Evolutionary conservation across 2,797 vertebrate genomes (phyloP).

Genomic region (Clamator glandarius): DNA sequence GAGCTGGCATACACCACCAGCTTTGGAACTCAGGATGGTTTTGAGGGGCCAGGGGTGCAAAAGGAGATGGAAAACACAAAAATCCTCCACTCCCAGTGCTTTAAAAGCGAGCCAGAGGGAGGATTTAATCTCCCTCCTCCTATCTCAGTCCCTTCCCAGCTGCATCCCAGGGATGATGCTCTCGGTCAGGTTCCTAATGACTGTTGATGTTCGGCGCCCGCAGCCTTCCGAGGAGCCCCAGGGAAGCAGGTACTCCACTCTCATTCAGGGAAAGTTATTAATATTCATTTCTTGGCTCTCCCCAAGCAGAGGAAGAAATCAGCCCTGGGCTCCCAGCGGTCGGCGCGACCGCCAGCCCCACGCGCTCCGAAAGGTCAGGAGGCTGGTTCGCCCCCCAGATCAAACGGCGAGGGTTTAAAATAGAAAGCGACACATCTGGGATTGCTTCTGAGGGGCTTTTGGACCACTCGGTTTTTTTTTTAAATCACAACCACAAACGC

Average conservation of each 20-base stretch:
- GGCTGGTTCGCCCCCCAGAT: neutral
- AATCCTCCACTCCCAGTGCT: neutral
- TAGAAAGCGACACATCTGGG: constrained; percentile 13
- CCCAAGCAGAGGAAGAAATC: neutral
- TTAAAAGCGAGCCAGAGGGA: constrained; percentile 10
- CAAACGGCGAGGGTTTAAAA: constrained; percentile 20
- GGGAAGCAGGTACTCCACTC: constrained; percentile 36
- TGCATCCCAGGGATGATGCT: constrained; percentile 3
- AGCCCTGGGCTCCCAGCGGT: neutral
- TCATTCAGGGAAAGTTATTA: constrained; percentile 3
- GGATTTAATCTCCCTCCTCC: constrained; percentile 4
- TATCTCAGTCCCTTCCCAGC: constrained; percentile 26
- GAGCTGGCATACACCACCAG: rapidly evolving
- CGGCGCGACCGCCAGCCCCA: neutral
- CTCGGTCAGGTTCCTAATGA: neutral
- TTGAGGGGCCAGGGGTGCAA: neutral
- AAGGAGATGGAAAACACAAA: neutral
- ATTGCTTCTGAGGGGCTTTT: neutral
- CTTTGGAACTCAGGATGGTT: neutral
- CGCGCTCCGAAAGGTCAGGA: neutral
- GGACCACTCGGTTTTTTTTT: neutral
- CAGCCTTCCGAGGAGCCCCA: constrained; percentile 34
- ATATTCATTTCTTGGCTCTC: constrained; percentile 37
- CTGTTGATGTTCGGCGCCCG: neutral
- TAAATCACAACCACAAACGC: neutral